Evolutionary conservation across 2,888 invertebrate genomes (phyloP), one percentile per base, ranked within the genome.

Genomic region (Ormyrus nitidulus): DNA sequence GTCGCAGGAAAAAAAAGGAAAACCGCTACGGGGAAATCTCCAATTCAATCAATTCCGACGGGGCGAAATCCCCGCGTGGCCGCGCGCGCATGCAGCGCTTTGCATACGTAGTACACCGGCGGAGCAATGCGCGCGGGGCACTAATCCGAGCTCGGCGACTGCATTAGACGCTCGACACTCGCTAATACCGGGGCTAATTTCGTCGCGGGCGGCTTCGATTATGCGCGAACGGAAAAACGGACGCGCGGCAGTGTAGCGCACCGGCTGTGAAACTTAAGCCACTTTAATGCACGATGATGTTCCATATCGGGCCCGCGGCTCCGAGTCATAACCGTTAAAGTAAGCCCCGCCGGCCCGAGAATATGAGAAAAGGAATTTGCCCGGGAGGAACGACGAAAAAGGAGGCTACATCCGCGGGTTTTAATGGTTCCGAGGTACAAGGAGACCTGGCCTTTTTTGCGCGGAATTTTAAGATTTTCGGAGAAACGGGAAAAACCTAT

Each of bases 281-380:
- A 71, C 58, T 77, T 77, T 65, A 68, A 62, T 73, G 73, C 62
- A 54, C 10, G 64, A 77, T 77, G 70, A 77, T 51, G 77, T 77
- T 71, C 77, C 70, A 77, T 77, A 77, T 71, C 56, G 65, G 64
- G 2, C 19, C 54, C 70, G 64, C 56, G 65, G 64, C 34, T 1
- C 19, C 54, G 62, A 9, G 58, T 77, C 70, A 46, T 70, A 77
- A 77, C 70, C 77, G 77, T 77, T 77, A 77, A 71, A 77, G 49
- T 64, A 71, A 70, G 64, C 70, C 46, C 51, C 34, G 13, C 56
- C 8, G 34, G 48, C 6, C 53, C 11, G 6, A 9, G 56, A 56
- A 56, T 54, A 69, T 69, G 68, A 54, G 68, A 69, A 69, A 69
- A 69, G 56, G 56, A 69, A 56, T 69, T n/a, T 44, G 34, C 48